Percentiles rank a stretch among this genome's conserved stretches.
Evolutionary conservation across 2,113 vertebrate genomes (phyloP).

Genomic region (Aegithalos caudatus): DNA sequence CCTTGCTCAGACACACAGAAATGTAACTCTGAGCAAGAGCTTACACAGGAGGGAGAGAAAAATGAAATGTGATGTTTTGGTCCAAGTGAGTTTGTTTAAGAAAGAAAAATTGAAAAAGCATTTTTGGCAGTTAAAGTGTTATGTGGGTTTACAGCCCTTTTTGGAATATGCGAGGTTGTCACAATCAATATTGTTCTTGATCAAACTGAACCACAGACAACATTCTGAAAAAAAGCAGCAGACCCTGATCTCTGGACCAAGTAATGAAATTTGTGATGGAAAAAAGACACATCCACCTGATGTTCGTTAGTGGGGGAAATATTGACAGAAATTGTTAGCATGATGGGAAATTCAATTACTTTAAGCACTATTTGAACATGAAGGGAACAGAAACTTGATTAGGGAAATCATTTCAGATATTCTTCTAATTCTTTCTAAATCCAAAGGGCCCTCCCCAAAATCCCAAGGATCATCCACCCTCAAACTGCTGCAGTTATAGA

Average conservation of each 20-base stretch:
- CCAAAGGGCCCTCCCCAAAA: neutral
- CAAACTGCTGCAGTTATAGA: neutral
- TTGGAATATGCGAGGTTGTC: slow-evolving; percentile 51
- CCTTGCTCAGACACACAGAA: slow-evolving; percentile 4
- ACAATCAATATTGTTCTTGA: slow-evolving; percentile 64
- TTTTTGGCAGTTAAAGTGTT: slow-evolving; percentile 65
- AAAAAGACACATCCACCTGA: slow-evolving; percentile 51
- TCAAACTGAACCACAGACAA: slow-evolving; percentile 53
- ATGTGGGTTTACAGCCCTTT: slow-evolving; percentile 53
- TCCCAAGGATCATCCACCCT: neutral
- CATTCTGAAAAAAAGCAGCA: slow-evolving; percentile 34
- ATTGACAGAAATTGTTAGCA: slow-evolving; percentile 55
- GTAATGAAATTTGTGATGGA: slow-evolving; percentile 57
- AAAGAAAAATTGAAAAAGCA: slow-evolving; percentile 50
- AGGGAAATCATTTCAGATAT: slow-evolving; percentile 58
- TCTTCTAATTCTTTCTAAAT: slow-evolving; percentile 42
- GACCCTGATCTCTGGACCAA: slow-evolving; percentile 27
- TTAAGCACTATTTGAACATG: slow-evolving; percentile 51
- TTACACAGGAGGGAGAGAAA: slow-evolving; percentile 22
- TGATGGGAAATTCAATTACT: slow-evolving; percentile 62
- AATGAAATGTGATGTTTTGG: slow-evolving; percentile 56
- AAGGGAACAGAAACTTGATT: slow-evolving; percentile 52
- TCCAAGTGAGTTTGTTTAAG: slow-evolving; percentile 60
- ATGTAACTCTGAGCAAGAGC: slow-evolving; percentile 18
- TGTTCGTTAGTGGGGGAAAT: slow-evolving; percentile 38